Evolutionary conservation across 1,140 invertebrate species (phyloP).

Genomic region (Neuroterus valhalla): DNA sequence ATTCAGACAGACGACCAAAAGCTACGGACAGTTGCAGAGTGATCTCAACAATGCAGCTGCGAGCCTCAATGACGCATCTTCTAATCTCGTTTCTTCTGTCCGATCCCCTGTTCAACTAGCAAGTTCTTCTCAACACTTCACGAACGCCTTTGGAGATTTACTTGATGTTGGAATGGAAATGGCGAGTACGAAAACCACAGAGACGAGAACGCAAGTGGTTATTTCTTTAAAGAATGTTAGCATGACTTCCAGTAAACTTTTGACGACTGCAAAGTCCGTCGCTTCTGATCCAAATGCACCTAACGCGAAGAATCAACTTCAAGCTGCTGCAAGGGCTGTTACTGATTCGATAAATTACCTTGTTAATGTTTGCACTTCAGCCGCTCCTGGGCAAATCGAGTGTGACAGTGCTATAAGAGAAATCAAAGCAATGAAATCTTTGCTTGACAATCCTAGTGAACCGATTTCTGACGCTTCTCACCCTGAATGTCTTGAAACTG

Average conservation of each 20-base stretch:
- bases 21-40: slow-evolving; percentile 88
- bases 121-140: slow-evolving; percentile 84
- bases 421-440: slow-evolving; percentile 88
- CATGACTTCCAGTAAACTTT: slow-evolving; percentile 89
- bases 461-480: slow-evolving; percentile 93
- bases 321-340: slow-evolving; percentile 89
- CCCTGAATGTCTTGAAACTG: slow-evolving; percentile 94
- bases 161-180: slow-evolving; percentile 87
- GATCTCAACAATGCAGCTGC: slow-evolving; percentile 89
- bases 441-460: slow-evolving; percentile 91
- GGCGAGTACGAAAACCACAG: slow-evolving; percentile 84
- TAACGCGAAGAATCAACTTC: slow-evolving; percentile 92
- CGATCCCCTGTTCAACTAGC: slow-evolving; percentile 82
- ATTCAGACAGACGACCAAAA: slow-evolving; percentile 83
- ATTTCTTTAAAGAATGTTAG: slow-evolving; percentile 91
- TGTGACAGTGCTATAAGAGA: slow-evolving; percentile 97
- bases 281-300: slow-evolving; percentile 92
- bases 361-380: slow-evolving; percentile 83
- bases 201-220: slow-evolving; percentile 86
- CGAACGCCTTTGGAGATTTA: slow-evolving; percentile 85
- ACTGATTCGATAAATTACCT: slow-evolving; percentile 95
- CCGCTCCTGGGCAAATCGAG: slow-evolving; percentile 92
- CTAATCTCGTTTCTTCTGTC: slow-evolving; percentile 85
- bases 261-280: slow-evolving; percentile 91
- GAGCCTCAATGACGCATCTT: slow-evolving; percentile 87